Conservation (phyloP, 1,140 invertebrate species). For the Bicyclus anynana region DNA sequence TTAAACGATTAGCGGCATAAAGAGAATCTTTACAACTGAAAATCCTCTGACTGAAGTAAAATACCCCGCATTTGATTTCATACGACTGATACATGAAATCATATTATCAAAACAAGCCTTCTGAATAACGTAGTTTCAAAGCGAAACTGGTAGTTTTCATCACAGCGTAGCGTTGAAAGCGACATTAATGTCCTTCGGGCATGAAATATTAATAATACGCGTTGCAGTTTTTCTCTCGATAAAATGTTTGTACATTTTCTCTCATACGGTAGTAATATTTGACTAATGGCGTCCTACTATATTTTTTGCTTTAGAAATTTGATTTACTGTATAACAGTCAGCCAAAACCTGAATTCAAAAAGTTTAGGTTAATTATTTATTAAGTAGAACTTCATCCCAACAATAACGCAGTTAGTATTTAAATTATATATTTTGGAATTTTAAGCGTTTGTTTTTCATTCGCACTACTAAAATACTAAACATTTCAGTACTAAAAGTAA, state of each 20-base stretch:
- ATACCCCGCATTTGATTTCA: no score
- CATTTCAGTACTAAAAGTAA: background rate
- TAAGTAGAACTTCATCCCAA: no score
- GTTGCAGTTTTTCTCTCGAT: conserved; percentile 8
- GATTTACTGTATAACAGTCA: no score
- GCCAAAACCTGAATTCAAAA: no score
- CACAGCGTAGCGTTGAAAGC: conserved; percentile 1
- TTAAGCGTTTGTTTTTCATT: no score
- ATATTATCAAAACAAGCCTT: conserved; percentile 2
- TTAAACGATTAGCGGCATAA: no score
- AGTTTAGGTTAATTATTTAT: no score
- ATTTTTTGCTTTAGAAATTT: background rate
- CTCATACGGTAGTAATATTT: conserved; percentile 1
- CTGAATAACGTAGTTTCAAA: conserved; percentile 1
- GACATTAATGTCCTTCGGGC: conserved; percentile 6
- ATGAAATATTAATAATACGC: conserved; percentile 8
- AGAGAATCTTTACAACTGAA: no score
- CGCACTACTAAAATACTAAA: background rate
- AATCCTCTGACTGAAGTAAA: no score
- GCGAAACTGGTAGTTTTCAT: conserved; percentile 2
- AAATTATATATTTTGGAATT: no score
- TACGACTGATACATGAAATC: background rate
- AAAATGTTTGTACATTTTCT: conserved; percentile 9
- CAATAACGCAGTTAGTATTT: no score
- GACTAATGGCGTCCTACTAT: background rate